Evolutionary conservation across 2,888 invertebrate genomes (phyloP), one percentile per base, ranked within the genome.

Genomic region (Drosophila dives): DNA sequence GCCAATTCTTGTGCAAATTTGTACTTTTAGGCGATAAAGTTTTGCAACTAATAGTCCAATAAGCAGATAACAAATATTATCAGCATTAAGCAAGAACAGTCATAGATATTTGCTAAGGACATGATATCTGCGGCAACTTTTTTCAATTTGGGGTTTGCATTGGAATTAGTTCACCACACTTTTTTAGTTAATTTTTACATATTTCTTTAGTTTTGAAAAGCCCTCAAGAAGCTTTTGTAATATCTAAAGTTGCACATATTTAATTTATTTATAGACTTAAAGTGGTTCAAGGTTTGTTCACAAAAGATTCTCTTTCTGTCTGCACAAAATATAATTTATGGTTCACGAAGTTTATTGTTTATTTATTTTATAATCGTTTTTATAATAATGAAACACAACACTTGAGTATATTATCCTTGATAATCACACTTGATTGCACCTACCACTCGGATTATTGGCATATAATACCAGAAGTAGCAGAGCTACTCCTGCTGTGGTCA

Each of bases 401-500:
- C 69, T 69, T 61, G 17, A 45, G 32, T 17, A 4, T 3, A 8
- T 40, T 72, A 61, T 64, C 63, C 69, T 73, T 72, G 36, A 36
- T 33, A 49, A 33, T 40, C 26, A 34, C 32, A 36, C 17, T 33
- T 3, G 20, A 40, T 36, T 60, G 8, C 8, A 89, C 92, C 89
- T 92, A 92, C 92, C 92, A 81, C 83, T 83, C 76, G 72, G 72
- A 80, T 83, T 82, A 81, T 81, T 80, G 65, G 75, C 67, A 64
- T 76, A 74, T 33, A 91, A 62, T 68, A 88, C 70, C 58, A 92
- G 76, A 61, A 91, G 75, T 73, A 91, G 88, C 81, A 92, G 63
- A 65, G 86, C 74, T 72, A 89, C 75, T 81, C 83, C 88, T 63
- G 74, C 71, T 58, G 72, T 76, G 62, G 69, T 80, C 69, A 83